Base-by-base conservation (phyloP, 2,888 invertebrate species). In the Nomada fucata region DNA sequence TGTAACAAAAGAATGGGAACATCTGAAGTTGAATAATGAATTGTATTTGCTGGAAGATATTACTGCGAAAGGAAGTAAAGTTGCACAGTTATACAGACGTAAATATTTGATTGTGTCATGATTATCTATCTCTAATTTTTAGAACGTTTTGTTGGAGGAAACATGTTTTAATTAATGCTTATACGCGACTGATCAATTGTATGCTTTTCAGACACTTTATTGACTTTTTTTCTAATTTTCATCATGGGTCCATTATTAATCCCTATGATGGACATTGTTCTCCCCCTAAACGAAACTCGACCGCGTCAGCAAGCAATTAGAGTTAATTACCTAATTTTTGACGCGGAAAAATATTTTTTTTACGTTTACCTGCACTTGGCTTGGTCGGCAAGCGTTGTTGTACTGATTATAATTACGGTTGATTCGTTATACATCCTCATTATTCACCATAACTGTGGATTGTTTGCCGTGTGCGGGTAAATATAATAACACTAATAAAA, bases 371-470 rank as follows among this genome's bases (percentile, higher is more conserved):
- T 78, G 1, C 75, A 70, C 5, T 13, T 57, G 13, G 20, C 26
- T 11, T 23, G 65, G 11, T 23, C 23, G n/a, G 9, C 72, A 0
- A 0, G 52, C 3, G 0, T 23, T 4, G 11, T 20, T 0, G 18
- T 73, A 0, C 0, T 29, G 5, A 59, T 26, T 2, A 47, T 71
- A 23, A 9, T 73, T 9, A 36, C 67, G 15, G 23, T 69, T 2
- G 85, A 85, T n/a, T 82, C 61, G 3, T 29, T 82, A 9, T 82
- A 82, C 18, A 69, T 85, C 29, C 11, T 70, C 2, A 36, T 85
- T 9, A 63, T 73, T 26, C 75, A 82, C 7, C 79, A 85, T 44
- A 53, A 13, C 29, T 69, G 85, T 4, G 85, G 74, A 42, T 15
- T 85, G 47, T 82, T 80, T 13, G 71, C 77, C 0, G 50, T 68